Percentiles rank a stretch among this genome's conserved stretches.
These are phyloP conservation scores for Agonopterix arenella DNA, from an alignment of 2,888 invertebrate genomes.

Conservation along the genomic window DNA sequence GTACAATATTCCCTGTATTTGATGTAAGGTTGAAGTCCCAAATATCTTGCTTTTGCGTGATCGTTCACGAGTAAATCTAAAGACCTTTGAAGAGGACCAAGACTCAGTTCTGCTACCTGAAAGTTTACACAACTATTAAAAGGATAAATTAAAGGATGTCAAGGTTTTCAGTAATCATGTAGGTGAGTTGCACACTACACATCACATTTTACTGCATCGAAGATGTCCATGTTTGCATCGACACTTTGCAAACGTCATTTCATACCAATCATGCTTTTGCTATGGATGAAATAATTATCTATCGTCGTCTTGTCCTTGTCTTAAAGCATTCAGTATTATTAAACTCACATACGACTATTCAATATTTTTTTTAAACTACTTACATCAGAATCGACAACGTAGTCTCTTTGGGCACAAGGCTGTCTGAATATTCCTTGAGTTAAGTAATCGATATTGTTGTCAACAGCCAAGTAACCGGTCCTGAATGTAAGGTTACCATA, in stretches of 20 bases:
- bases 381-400: constrained; percentile 1
- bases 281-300: too few relatives aligned
- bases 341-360: too few relatives aligned
- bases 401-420: constrained; percentile 15
- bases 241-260: too few relatives aligned
- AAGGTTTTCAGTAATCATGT: too few relatives aligned
- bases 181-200: too few relatives aligned
- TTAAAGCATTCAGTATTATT: too few relatives aligned
- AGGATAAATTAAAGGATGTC: too few relatives aligned
- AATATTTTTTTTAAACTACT: not conserved
- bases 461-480: constrained; percentile 24
- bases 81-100: constrained; percentile 24
- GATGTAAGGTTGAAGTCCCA: constrained; percentile 90
- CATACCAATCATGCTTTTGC: too few relatives aligned
- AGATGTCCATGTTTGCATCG: too few relatives aligned
- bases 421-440: constrained; percentile 33
- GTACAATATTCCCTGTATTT: constrained; percentile 88
- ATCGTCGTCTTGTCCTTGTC: too few relatives aligned
- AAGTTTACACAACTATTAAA: not conserved
- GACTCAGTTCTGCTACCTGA: constrained; percentile 23
- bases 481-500: constrained; percentile 29
- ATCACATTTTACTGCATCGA: too few relatives aligned
- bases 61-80: constrained; percentile 29
- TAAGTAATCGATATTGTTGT: constrained; percentile 22
- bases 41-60: constrained; percentile 77